Evolutionary conservation across 2,888 invertebrate genomes (phyloP).

Genomic region (Meta bourneti): DNA sequence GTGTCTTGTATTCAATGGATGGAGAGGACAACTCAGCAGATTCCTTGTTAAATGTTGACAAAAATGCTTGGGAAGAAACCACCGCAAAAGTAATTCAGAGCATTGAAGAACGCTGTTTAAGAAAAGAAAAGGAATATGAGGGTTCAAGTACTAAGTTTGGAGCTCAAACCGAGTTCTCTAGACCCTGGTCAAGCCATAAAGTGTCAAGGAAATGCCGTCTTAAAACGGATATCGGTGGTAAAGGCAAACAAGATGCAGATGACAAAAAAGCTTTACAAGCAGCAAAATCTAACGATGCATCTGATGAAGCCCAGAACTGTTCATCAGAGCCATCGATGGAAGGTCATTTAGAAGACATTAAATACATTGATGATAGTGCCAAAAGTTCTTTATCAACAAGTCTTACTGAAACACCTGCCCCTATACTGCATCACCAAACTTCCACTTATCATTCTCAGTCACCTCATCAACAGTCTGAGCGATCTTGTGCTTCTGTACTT

Average conservation of each 20-base stretch:
- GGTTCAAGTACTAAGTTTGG: constrained; percentile 71
- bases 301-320: neutral
- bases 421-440: constrained; percentile 41
- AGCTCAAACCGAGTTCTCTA: constrained; percentile 64
- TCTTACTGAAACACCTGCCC: constrained; percentile 59
- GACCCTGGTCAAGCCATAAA: constrained; percentile 55
- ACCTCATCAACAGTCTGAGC: constrained; percentile 50
- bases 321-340: constrained; percentile 61
- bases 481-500: constrained; percentile 71
- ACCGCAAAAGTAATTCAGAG: constrained; percentile 74
- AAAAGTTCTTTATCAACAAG: constrained; percentile 76
- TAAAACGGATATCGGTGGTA: constrained; percentile 32
- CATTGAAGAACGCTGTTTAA: constrained; percentile 73
- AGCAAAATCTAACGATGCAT: neutral
- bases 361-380: constrained; percentile 77
- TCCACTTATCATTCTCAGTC: constrained; percentile 50
- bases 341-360: constrained; percentile 71
- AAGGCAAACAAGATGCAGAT: constrained; percentile 46
- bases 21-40: constrained; percentile 69
- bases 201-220: constrained; percentile 29
- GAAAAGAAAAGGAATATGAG: constrained; percentile 63
- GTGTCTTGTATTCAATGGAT: constrained; percentile 74
- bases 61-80: constrained; percentile 74
- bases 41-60: constrained; percentile 70
- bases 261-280: constrained; percentile 18